Base-by-base conservation (phyloP, 2,113 vertebrate species). In the Poecilia latipinna region DNA sequence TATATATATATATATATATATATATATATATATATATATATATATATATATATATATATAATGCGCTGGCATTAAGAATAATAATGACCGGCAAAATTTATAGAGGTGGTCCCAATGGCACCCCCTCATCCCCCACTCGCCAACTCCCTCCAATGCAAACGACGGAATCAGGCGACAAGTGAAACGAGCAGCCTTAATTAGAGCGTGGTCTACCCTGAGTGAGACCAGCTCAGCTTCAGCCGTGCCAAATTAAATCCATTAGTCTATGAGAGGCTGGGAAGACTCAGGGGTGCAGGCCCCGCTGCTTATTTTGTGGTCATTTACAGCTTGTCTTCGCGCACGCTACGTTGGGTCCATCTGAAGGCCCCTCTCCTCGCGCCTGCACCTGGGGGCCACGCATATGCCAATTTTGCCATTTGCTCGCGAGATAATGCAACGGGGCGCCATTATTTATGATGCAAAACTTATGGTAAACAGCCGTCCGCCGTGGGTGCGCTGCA, bases 191-290 rank as follows among this genome's bases (percentile, higher is more conserved):
- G 84, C 70, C 74, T 76, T 88, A 92, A 90, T 91, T 81, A 86
- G 81, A 70, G 77, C 74, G 22, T 69, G 32, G 65, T 17, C 26
- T 26, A 68, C 61, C 79, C 76, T 81, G 84, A 85, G 85, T 65
- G 83, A 73, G 81, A 80, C 84, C 84, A 85, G 86, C 57, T 84
- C 88, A 70, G 85, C 74, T 75, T 79, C 77, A 84, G 78, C 65
- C 72, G 70, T 72, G 84, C 83, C 89, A 85, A 92, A 92, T 89
- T 68, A 86, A 89, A 89, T 85, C 86, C 82, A 92, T 91, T 89
- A 89, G 81, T 64, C 67, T 64, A 11, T 7, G 75, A 89, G 87
- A 88, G 88, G 81, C 79, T 77, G 73, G 75, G 81, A 61, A 69
- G 86, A 76, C 74, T 82, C 77, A 61, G 65, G 24, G 67, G 69